phyloP scores from a whole-genome alignment of 2,797 vertebrate genomes.

The Florisuga fusca region DNA sequence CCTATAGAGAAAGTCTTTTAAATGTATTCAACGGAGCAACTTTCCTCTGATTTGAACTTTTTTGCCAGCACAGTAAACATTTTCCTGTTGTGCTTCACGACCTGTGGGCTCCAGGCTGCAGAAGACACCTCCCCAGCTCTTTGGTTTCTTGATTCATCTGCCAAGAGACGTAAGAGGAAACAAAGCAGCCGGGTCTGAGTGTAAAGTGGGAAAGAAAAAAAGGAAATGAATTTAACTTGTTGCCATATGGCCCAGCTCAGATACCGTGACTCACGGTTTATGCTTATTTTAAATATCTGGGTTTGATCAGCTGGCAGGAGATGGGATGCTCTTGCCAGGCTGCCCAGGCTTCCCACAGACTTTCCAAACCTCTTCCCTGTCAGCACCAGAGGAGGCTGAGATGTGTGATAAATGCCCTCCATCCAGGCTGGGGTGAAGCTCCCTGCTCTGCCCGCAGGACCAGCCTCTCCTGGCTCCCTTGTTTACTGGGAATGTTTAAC shows the following conservation, averaged over 20 bases:
- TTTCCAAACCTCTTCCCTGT: neutral
- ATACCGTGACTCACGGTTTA: neutral
- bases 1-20: neutral
- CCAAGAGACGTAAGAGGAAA: neutral
- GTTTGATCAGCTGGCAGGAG: neutral
- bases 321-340: neutral
- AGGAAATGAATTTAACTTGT: fast-evolving
- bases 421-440: neutral
- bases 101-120: fast-evolving
- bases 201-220: neutral
- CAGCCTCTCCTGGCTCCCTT: conserved; percentile 44
- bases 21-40: neutral
- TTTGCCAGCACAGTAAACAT: fast-evolving
- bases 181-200: neutral
- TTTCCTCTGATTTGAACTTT: fast-evolving
- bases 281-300: neutral
- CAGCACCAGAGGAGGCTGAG: neutral
- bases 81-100: fast-evolving
- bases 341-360: neutral
- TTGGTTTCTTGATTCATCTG: neutral
- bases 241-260: neutral
- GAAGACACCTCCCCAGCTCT: neutral
- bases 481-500: conserved; percentile 69
- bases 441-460: conserved; percentile 13
- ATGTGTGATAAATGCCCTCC: neutral